Evolutionary conservation across 2,888 invertebrate species (phyloP).

Genomic region (Nebria brevicollis): DNA sequence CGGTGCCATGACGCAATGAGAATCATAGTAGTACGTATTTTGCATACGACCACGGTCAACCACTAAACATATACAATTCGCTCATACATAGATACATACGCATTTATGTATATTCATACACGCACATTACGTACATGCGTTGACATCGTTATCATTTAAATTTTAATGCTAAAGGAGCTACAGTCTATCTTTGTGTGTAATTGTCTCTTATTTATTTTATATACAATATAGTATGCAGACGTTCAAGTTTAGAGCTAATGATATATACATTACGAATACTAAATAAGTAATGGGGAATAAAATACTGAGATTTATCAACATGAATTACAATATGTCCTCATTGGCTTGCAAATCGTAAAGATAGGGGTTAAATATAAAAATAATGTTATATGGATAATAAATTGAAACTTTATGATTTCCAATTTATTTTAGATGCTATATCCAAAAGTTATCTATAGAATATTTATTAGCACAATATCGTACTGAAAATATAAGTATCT

Average conservation of each 20-base stretch:
- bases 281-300: no score
- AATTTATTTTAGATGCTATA: not conserved
- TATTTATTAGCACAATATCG: not conserved
- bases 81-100: not conserved
- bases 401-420: not conserved
- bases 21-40: not conserved
- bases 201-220: no score
- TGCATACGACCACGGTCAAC: not conserved
- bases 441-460: not conserved
- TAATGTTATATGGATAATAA: not conserved
- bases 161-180: not conserved
- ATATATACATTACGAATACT: no score
- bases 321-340: no score
- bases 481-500: conserved; percentile 9
- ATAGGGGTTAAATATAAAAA: no score
- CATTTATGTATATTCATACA: not conserved
- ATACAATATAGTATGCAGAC: no score
- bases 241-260: no score
- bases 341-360: no score
- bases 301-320: no score
- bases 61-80: not conserved
- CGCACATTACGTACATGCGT: not conserved
- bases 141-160: not conserved
- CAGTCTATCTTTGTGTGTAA: no score
- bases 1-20: not conserved